Percentiles rank a stretch among this genome's conserved stretches.
Evolutionary conservation across 2,113 vertebrate species (phyloP).

Genomic region (Alligator mississippiensis): DNA sequence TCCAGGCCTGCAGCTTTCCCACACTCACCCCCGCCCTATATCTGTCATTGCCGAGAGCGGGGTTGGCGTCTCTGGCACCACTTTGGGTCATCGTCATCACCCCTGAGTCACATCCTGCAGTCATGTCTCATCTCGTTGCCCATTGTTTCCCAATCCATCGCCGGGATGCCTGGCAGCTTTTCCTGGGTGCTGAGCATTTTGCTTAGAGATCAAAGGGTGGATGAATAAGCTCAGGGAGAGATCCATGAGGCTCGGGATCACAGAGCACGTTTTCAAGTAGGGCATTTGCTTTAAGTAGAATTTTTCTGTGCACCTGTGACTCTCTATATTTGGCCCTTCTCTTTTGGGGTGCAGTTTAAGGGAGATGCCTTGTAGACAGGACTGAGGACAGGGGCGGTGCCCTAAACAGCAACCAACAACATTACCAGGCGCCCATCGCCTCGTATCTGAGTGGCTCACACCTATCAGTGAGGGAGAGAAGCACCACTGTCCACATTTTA

Average conservation of each 20-base stretch:
- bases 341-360: neutral
- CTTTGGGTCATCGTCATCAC: neutral
- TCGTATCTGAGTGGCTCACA: too few relatives aligned
- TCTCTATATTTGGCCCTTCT: neutral
- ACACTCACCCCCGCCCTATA: neutral
- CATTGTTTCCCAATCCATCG: slow-evolving; percentile 56
- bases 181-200: slow-evolving; percentile 47
- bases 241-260: neutral
- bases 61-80: slow-evolving; percentile 39
- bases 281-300: neutral
- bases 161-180: neutral
- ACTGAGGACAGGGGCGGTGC: neutral
- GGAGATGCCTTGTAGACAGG: neutral
- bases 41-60: neutral
- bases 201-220: neutral
- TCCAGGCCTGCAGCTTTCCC: neutral
- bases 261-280: neutral
- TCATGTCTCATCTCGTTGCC: slow-evolving; percentile 46
- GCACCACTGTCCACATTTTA: too few relatives aligned
- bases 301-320: neutral
- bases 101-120: slow-evolving; percentile 65
- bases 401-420: neutral
- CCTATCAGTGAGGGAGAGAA: too few relatives aligned
- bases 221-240: neutral
- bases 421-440: too few relatives aligned